These are phyloP conservation scores for Catostylus mosaicus DNA, from an alignment of 30 jellyfish, hydroid and myxozoan species.

Conservation along the genomic window DNA sequence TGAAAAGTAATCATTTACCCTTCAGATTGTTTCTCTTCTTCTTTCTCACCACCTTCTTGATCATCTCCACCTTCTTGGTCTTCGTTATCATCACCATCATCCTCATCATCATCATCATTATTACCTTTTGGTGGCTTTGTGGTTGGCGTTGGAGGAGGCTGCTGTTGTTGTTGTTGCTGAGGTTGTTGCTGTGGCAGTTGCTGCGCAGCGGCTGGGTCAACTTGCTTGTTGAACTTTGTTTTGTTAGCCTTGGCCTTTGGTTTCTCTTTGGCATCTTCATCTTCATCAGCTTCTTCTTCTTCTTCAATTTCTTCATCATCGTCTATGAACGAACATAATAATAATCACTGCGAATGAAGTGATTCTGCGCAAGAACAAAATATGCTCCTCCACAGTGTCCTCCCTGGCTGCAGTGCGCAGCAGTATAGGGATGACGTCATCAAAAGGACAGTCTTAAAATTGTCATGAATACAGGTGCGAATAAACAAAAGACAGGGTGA, in stretches of 20 bases:
- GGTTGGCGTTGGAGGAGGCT: slow-evolving; percentile 11
- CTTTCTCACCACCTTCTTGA: slow-evolving; percentile 20
- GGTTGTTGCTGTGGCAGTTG: slow-evolving; percentile 39
- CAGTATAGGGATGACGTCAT: no score
- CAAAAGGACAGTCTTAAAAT: no score
- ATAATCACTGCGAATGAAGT: no score
- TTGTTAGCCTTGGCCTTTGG: slow-evolving; percentile 1
- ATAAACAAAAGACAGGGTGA: no score
- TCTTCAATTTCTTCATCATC: slow-evolving; percentile 41
- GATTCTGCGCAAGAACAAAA: no score
- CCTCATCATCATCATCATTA: slow-evolving; percentile 49
- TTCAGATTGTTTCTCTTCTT: slow-evolving; percentile 52
- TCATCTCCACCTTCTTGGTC: slow-evolving; percentile 18
- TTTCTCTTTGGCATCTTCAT: background rate
- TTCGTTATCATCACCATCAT: slow-evolving; percentile 17
- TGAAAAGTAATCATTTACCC: slow-evolving; percentile 48
- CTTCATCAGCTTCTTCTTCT: slow-evolving; percentile 3
- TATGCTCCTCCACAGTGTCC: no score
- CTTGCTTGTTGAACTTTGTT: slow-evolving; percentile 21
- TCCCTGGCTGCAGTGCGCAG: no score
- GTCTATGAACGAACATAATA: no score
- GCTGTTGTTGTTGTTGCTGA: slow-evolving; percentile 26
- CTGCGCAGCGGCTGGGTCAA: slow-evolving; percentile 24
- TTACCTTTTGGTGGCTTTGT: slow-evolving; percentile 8
- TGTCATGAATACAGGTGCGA: no score